phyloP scores from a whole-genome alignment of 2,797 vertebrate genomes.

The Onychomys arenicola region DNA sequence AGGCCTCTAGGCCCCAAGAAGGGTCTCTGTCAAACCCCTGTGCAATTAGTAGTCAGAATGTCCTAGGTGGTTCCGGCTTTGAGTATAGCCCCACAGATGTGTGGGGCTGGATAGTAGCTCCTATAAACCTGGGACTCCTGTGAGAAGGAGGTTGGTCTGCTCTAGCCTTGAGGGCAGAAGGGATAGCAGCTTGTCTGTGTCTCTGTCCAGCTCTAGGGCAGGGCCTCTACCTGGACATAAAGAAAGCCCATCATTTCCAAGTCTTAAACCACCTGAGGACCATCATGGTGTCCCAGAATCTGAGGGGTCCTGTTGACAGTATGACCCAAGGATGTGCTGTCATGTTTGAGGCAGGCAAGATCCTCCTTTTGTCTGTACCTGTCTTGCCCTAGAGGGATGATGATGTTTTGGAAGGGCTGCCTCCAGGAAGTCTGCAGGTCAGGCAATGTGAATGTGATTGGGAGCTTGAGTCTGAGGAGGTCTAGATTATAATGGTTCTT shows the following conservation, averaged over 20 bases:
- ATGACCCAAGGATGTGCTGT: not conserved
- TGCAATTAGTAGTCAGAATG: accelerated
- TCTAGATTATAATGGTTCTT: accelerated
- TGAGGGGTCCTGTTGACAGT: not conserved
- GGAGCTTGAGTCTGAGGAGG: not conserved
- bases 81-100: accelerated
- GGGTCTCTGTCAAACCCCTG: not conserved
- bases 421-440: not conserved
- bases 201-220: not conserved
- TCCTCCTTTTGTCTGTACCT: not conserved
- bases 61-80: not conserved
- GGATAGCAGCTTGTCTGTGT: not conserved
- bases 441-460: not conserved
- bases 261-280: not conserved
- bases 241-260: not conserved
- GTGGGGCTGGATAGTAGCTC: too few relatives aligned
- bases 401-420: not conserved
- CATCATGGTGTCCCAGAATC: not conserved
- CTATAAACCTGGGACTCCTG: not conserved
- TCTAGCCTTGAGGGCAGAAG: not conserved
- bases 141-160: not conserved
- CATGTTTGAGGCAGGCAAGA: not conserved
- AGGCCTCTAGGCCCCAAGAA: not conserved
- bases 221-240: not conserved
- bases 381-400: not conserved